Percentiles rank a stretch among this genome's conserved stretches.
These are phyloP conservation scores for Harpalus rufipes DNA, from an alignment of 2,888 invertebrate genomes.

Conservation along the genomic window DNA sequence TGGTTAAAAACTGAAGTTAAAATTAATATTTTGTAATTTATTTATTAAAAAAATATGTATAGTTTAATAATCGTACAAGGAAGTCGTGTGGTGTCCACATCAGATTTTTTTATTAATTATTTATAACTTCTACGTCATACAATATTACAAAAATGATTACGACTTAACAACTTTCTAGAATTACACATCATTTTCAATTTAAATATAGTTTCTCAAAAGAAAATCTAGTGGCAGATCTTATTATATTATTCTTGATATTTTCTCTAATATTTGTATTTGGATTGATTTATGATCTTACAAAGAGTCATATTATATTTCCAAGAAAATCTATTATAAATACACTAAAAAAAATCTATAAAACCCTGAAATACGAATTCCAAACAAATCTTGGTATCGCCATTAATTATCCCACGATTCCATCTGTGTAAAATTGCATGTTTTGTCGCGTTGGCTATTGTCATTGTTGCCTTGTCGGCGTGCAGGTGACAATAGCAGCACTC, in stretches of 20 bases:
- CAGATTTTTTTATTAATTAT: too few species aligned
- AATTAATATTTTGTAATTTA: too few species aligned
- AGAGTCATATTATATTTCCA: neutral
- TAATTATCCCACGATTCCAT: neutral
- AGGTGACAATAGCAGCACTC: slow-evolving; percentile 52
- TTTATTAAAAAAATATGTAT: too few species aligned
- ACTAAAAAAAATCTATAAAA: neutral
- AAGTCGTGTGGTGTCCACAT: too few species aligned
- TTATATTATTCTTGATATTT: neutral
- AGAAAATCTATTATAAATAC: neutral
- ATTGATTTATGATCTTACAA: neutral
- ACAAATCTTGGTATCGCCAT: neutral
- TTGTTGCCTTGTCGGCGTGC: slow-evolving; percentile 40
- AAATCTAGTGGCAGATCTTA: too few species aligned
- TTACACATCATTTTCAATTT: too few species aligned
- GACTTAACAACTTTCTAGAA: too few species aligned
- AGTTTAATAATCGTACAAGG: too few species aligned
- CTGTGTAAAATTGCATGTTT: neutral
- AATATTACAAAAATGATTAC: too few species aligned
- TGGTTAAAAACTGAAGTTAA: too few species aligned
- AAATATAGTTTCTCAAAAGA: too few species aligned
- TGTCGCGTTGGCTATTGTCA: slow-evolving; percentile 2
- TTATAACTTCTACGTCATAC: too few species aligned
- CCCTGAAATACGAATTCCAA: neutral
- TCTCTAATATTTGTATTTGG: neutral